Base-by-base conservation (phyloP, 92 coral and sea anemone species). In the Porites divaricata region DNA sequence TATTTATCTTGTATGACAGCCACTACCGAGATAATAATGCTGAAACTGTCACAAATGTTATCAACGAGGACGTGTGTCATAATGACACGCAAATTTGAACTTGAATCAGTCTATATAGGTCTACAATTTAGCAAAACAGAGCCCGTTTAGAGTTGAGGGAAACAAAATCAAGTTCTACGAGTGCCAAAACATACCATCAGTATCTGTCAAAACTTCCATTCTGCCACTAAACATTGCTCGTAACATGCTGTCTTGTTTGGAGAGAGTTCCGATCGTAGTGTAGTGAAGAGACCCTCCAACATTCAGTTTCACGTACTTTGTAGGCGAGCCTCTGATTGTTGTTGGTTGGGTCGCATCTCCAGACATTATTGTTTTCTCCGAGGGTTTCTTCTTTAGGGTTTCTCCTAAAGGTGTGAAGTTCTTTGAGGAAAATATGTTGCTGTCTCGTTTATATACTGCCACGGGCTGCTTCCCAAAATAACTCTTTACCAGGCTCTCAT, bases 141-240 rank as follows among this genome's bases (percentile, higher is more conserved):
- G 59, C 14, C 59, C 11, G 25, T 65, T 19, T 65, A 50, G 52
- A 35, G 45, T 35, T 1, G 45, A 35, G 45, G 6, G 3, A 68
- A 68, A 17, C 2, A 70, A 50, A 25, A 28, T 19, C 24, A 21
- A 28, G 54, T 19, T 56, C 12, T 52, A 13, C 24, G 23, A 11
- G 20, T 17, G 65, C 58, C 11, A 12, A 22, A 50, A 19, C 79
- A 12, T 87, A 97, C 99, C 99, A 73, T 95, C 98, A 20, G 95
- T 97, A 20, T 97, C 99, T 9, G 99, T 97, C 52, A 97, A 70
- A 24, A 97, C 99, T 87, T 97, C 99, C 99, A 97, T 95, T 85
- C 99, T 67, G 6, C 99, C 99, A 80, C 99, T 97, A 62, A 97
- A 97, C 99, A 97, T 97, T 4, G 99, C 98, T 68, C 99, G 88